Evolutionary conservation across 2,888 invertebrate species (phyloP).

Genomic region (Sesia bembeciformis): DNA sequence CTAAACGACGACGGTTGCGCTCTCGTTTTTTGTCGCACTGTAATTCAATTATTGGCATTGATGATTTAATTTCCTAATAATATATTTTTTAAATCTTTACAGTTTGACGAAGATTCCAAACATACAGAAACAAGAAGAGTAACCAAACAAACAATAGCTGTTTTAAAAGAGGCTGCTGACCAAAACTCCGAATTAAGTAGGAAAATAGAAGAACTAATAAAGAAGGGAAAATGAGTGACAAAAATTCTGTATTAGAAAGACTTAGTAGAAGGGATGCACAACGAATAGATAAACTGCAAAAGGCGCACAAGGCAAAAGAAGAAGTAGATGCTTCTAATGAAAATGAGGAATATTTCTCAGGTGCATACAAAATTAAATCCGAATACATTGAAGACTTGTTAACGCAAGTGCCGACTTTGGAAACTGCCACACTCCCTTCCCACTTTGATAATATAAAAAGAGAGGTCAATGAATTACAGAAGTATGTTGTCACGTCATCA

Average conservation of each 20-base stretch:
- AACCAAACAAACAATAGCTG: conserved; percentile 33
- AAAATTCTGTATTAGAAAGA: conserved; percentile 55
- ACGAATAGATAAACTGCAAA: conserved; percentile 77
- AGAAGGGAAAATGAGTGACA: conserved; percentile 62
- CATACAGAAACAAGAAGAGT: conserved; percentile 45
- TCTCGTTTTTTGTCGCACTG: not conserved
- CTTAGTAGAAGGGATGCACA: conserved; percentile 76
- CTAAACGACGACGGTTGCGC: no score
- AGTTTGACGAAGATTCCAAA: conserved; percentile 51
- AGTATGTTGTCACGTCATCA: conserved; percentile 85
- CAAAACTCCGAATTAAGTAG: conserved; percentile 55
- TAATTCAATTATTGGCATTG: conserved; percentile 8
- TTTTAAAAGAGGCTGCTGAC: conserved; percentile 64
- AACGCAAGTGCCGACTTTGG: conserved; percentile 60
- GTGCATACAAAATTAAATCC: conserved; percentile 78
- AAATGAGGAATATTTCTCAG: conserved; percentile 81
- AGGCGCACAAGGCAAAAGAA: conserved; percentile 77
- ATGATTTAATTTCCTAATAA: no score
- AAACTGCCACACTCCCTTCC: conserved; percentile 65
- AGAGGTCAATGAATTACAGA: conserved; percentile 83
- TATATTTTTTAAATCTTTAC: conserved; percentile 17
- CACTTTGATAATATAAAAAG: conserved; percentile 81
- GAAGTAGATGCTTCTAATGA: conserved; percentile 77
- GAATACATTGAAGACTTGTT: conserved; percentile 78
- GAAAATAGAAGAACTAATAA: conserved; percentile 62